Base-by-base conservation (phyloP, 1,140 invertebrate species). In the Harlomillsia oculata region DNA sequence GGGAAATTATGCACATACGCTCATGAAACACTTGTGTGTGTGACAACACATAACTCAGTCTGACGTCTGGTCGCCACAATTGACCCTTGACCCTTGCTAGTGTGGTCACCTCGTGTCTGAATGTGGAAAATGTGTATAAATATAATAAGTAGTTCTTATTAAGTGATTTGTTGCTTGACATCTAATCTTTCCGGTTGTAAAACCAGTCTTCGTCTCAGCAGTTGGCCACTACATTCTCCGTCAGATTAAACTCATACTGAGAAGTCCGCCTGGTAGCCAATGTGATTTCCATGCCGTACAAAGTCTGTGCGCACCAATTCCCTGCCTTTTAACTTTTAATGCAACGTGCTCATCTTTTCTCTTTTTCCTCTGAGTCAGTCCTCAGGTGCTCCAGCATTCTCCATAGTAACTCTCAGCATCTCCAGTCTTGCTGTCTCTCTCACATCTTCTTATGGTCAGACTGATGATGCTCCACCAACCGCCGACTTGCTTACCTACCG, bases 111-210 rank as follows among this genome's bases (percentile, higher is more conserved):
- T n/a, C 45, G 44, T 45, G 49, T 52, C 51, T 45, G 41, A 53
- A 53, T 53, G 34, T 41, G 32, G 40, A 34, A 41, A 52, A 52
- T 52, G 50, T 29, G 30, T 54, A 45, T 45, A 54, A 54, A 54
- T 45, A 54, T 54, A 54, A 54, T 45, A 54, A 54, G 41, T 54
- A 54, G 40, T 45, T 54, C 30, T 54, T 20, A 34, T 45, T 55
- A 45, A 41, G 40, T 55, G 53, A 61, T 56, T 61, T 61, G 59
- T 61, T 61, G 54, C 49, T 61, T 61, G 59, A 56, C 59, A 61
- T 61, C 48, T 56, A 61, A 61, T 61, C 59, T 61, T 56, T 56
- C 49, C 51, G 32, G 29, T 56, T 49, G 39, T 50, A 53, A 59
- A 58, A 53, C 57, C 50, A 50, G 50, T 54, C 52, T 54, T 53